Conservation (phyloP, 2,113 vertebrate species). For the Caranx ignobilis region DNA sequence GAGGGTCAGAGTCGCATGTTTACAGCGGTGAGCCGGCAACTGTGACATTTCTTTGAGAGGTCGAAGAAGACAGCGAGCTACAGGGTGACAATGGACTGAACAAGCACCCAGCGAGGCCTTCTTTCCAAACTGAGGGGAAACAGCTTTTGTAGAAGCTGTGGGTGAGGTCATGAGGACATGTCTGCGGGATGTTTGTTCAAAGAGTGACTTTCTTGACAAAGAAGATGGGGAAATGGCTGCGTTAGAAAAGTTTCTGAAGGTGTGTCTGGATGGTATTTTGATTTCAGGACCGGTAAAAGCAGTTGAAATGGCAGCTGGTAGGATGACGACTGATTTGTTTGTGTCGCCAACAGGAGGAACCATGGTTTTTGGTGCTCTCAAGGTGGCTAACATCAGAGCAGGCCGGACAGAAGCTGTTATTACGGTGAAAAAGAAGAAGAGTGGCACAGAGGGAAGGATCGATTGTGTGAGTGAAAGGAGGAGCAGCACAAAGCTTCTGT, state of each 20-base stretch:
- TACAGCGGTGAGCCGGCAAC: conserved; percentile 3
- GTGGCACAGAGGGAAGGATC: neutral
- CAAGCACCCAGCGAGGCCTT: neutral
- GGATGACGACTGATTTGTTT: conserved; percentile 14
- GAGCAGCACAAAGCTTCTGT: conserved; percentile 44
- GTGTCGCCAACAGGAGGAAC: neutral
- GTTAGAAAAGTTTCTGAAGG: neutral
- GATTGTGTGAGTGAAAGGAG: conserved; percentile 21
- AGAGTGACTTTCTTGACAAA: neutral
- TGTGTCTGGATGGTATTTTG: neutral
- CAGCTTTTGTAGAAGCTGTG: conserved; percentile 1
- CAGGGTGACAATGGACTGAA: neutral
- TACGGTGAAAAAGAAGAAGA: conserved; percentile 35
- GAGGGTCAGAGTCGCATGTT: conserved; percentile 4
- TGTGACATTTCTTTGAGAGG: neutral
- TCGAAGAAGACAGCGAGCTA: neutral
- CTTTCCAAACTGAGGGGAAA: neutral
- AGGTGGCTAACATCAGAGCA: conserved; percentile 11
- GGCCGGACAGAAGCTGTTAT: conserved; percentile 28
- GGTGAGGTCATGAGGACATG: neutral
- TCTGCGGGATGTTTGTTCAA: neutral
- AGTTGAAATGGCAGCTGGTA: neutral
- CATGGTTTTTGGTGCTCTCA: neutral
- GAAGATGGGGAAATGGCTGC: neutral
- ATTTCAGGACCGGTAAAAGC: neutral